Evolutionary conservation across 2,888 invertebrate genomes (phyloP), one percentile per base, ranked within the genome.

Genomic region (Papilio protenor): DNA sequence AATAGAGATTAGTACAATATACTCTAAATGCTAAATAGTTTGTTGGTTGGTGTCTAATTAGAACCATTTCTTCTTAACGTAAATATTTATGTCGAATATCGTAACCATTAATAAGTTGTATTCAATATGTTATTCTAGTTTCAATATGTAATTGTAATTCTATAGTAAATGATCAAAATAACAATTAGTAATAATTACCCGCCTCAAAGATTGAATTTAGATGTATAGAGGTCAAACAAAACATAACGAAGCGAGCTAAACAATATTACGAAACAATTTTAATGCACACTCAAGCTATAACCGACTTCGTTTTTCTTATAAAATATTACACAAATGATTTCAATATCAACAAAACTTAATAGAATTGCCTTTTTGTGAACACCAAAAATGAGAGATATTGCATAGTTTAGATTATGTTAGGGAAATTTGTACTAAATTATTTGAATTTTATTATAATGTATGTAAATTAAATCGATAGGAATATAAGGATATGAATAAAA

Each of bases 171-270:
- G 6, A 8, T 59, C 27, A 61, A 61, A 61, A 61, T 27, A 11
- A 59, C 61, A 33, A 64, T 64, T 18, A 64, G 1, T 18, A 64
- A 33, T 4, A 64, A 40, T 66, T 18, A 66, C 64, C 18, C 18
- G 33, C 10, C 1, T 6, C 18, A 33, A 64, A 64, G 2, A 64
- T 10, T 66, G 40, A 0, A 11, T 66, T 40, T 40, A 18, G 10
- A n/a, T 6, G 40, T 40, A 66, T 66, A n/a, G 66, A 66, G 66
- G 66, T 66, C n/a, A 66, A 66, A 40, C 40, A 45, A 40, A 40
- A 66, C n/a, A 40, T 33, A 8, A 64, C 1, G 33, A 64, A 18
- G 33, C 33, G n/a, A 66, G 40, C 40, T 66, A 66, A 66, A 66
- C n/a, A 40, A 66, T 14, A 45, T 66, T 66, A 12, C 45, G 21